phyloP scores from a whole-genome alignment of 1,140 invertebrate species.

The Patella vulgata region DNA sequence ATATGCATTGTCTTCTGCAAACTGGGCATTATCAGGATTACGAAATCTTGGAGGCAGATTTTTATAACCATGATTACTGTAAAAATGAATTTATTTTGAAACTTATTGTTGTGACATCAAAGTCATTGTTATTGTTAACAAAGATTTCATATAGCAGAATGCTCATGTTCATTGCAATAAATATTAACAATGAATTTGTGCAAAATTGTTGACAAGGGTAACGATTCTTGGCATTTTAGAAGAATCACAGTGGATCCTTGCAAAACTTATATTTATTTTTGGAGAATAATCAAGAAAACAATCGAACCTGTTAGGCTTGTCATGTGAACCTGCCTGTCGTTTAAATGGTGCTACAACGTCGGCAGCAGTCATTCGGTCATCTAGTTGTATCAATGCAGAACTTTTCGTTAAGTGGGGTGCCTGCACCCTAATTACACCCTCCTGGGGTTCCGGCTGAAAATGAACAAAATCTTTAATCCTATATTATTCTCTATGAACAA shows the following conservation, averaged over 20 bases:
- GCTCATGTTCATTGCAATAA: too few relatives aligned
- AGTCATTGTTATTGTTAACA: too few relatives aligned
- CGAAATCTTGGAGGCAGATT: conserved; percentile 25
- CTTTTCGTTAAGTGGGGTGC: conserved; percentile 69
- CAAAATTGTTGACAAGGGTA: too few relatives aligned
- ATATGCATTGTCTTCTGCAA: conserved; percentile 68
- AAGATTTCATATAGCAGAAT: too few relatives aligned
- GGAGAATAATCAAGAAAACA: neutral
- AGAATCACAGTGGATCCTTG: too few relatives aligned
- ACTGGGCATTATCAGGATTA: conserved; percentile 65
- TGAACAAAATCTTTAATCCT: conserved; percentile 16
- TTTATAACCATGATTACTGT: conserved; percentile 2
- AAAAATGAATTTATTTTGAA: too few relatives aligned
- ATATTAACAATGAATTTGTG: too few relatives aligned
- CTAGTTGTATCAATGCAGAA: conserved; percentile 66
- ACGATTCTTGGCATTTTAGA: too few relatives aligned
- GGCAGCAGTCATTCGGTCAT: conserved; percentile 67
- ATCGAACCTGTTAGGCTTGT: conserved; percentile 19
- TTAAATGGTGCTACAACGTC: conserved; percentile 69
- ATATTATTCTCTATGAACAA: too few relatives aligned
- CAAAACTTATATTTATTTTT: too few relatives aligned
- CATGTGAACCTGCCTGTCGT: conserved; percentile 23
- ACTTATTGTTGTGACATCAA: too few relatives aligned
- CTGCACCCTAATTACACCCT: conserved; percentile 68
- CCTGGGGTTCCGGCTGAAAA: conserved; percentile 66